Evolutionary conservation across 2,888 invertebrate species (phyloP).

Genomic region (Leptarthrus brevirostris): DNA sequence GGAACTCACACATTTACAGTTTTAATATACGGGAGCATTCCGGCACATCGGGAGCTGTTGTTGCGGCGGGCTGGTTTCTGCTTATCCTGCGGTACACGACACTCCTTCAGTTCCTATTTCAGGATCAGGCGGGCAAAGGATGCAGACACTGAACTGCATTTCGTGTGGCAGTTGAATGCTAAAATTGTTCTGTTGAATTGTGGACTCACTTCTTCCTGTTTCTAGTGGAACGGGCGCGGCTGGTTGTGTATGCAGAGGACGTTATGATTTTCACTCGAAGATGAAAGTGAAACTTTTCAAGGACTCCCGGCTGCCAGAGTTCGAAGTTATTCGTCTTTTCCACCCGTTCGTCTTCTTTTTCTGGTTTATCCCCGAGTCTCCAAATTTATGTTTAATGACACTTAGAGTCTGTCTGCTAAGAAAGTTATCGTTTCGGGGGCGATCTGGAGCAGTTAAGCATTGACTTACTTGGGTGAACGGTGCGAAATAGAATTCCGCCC

Average conservation of each 20-base stretch:
- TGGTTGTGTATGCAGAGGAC: slow-evolving; percentile 51
- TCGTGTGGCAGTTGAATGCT: slow-evolving; percentile 53
- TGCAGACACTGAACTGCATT: slow-evolving; percentile 43
- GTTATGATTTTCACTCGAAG: slow-evolving; percentile 51
- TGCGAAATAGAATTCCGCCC: slow-evolving; percentile 50
- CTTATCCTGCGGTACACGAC: slow-evolving; percentile 38
- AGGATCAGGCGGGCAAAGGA: slow-evolving; percentile 4
- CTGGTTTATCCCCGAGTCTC: neutral
- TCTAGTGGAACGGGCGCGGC: slow-evolving; percentile 43
- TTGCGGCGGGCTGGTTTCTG: slow-evolving; percentile 28
- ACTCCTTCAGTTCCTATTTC: slow-evolving; percentile 17
- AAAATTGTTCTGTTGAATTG: slow-evolving; percentile 53
- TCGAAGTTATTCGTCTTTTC: slow-evolving; percentile 40
- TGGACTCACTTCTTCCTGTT: slow-evolving; percentile 48
- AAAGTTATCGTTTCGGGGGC: slow-evolving; percentile 3
- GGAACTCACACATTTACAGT: slow-evolving; percentile 39
- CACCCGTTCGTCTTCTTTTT: slow-evolving; percentile 15
- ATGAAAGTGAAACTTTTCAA: slow-evolving; percentile 51
- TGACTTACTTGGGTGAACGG: slow-evolving; percentile 46
- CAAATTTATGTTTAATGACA: slow-evolving; percentile 47
- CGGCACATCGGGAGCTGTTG: slow-evolving; percentile 39
- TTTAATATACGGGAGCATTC: slow-evolving; percentile 2
- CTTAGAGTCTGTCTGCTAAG: slow-evolving; percentile 25
- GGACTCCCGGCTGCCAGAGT: slow-evolving; percentile 21
- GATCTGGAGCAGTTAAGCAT: slow-evolving; percentile 25